Evolutionary conservation across 2,888 invertebrate species (phyloP).

Genomic region (Temnothorax rugatulus): DNA sequence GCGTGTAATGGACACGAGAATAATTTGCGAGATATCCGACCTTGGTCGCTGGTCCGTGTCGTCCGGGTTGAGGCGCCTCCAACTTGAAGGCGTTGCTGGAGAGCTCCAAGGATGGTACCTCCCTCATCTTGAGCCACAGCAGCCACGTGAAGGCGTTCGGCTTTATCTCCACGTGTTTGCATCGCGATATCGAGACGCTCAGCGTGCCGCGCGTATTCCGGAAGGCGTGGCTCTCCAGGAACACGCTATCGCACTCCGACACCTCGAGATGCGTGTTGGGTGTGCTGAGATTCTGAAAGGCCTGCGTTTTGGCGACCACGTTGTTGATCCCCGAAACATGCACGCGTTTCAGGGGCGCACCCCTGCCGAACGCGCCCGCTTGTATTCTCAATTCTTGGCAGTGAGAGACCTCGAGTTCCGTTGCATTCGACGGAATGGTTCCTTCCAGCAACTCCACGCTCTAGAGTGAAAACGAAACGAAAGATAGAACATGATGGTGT

Average conservation of each 20-base stretch:
- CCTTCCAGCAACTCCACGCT: slow-evolving; percentile 85
- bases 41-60: slow-evolving; percentile 89
- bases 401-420: slow-evolving; percentile 88
- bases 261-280: slow-evolving; percentile 89
- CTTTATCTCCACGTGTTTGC: slow-evolving; percentile 88
- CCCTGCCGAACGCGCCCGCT: slow-evolving; percentile 88
- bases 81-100: slow-evolving; percentile 89
- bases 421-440: slow-evolving; percentile 88
- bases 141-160: slow-evolving; percentile 90
- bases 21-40: slow-evolving; percentile 67
- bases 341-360: slow-evolving; percentile 88
- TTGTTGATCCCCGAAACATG: slow-evolving; percentile 87
- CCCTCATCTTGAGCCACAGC: slow-evolving; percentile 88
- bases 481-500: background rate
- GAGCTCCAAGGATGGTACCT: slow-evolving; percentile 88
- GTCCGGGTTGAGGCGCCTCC: slow-evolving; percentile 88
- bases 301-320: slow-evolving; percentile 88
- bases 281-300: slow-evolving; percentile 89
- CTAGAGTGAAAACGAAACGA: slow-evolving; percentile 72
- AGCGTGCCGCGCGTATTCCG: slow-evolving; percentile 89
- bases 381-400: slow-evolving; percentile 88
- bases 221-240: slow-evolving; percentile 90
- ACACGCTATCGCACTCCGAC: slow-evolving; percentile 88
- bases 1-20: background rate
- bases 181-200: slow-evolving; percentile 88